These are phyloP conservation scores for Castor canadensis DNA, from an alignment of 2,113 vertebrate species.

Conservation along the genomic window DNA sequence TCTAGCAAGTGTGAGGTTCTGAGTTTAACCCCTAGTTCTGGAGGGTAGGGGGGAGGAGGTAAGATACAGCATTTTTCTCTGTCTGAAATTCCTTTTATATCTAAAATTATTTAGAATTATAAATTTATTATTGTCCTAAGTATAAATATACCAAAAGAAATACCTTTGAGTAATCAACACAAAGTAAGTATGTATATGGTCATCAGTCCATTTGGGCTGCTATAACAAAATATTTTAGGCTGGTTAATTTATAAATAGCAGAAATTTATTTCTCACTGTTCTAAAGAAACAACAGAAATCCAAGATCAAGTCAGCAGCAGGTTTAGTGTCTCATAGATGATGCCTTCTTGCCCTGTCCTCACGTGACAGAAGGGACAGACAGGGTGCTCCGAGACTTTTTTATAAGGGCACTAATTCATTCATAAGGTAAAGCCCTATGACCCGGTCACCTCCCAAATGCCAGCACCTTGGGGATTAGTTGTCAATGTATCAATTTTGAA, in stretches of 20 bases:
- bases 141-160: slow-evolving; percentile 7
- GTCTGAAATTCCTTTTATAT: not conserved
- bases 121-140: not conserved
- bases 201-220: not conserved
- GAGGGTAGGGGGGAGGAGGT: too few species aligned
- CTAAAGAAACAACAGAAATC: not conserved
- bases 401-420: not conserved
- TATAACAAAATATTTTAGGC: not conserved
- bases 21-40: too few species aligned
- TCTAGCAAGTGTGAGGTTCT: too few species aligned
- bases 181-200: not conserved
- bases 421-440: not conserved
- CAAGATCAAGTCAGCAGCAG: not conserved
- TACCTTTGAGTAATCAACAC: not conserved
- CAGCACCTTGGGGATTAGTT: too few species aligned
- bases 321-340: not conserved
- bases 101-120: not conserved
- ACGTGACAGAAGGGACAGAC: not conserved
- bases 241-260: not conserved
- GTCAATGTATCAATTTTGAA: not conserved
- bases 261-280: not conserved
- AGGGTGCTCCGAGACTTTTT: not conserved
- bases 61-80: not conserved
- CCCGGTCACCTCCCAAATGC: not conserved
- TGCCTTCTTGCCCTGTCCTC: not conserved